Percentiles rank a stretch among this genome's conserved stretches.
phyloP scores from a whole-genome alignment of 2,113 vertebrate species.

The Scatophagus argus region DNA sequence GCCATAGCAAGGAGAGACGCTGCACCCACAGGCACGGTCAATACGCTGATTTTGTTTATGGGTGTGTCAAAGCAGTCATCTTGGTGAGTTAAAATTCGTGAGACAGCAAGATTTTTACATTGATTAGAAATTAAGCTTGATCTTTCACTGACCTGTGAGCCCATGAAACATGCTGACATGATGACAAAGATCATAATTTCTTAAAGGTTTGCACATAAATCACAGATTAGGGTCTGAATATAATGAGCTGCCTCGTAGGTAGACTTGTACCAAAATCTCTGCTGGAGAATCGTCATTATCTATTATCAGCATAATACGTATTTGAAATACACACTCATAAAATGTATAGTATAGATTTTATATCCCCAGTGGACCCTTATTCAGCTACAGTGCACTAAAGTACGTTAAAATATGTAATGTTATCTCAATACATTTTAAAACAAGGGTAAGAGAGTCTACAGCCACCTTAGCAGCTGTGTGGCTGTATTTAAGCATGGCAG shows the following conservation, averaged over 20 bases:
- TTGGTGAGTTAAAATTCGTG: constrained; percentile 1
- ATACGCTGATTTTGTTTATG: constrained; percentile 27
- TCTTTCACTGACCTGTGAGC: background rate
- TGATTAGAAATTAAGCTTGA: constrained; percentile 9
- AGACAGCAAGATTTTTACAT: constrained; percentile 17
- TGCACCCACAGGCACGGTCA: background rate
- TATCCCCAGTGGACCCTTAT: background rate
- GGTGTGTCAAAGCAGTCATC: constrained; percentile 4
- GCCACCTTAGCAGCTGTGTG: background rate
- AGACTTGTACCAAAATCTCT: background rate
- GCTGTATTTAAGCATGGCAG: background rate
- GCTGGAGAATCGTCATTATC: background rate
- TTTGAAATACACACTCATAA: background rate
- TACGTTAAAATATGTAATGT: background rate
- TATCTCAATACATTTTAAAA: background rate
- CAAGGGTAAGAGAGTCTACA: background rate
- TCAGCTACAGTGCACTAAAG: background rate
- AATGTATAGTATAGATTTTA: background rate
- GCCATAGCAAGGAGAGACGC: constrained; percentile 48
- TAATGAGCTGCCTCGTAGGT: background rate
- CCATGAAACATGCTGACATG: background rate
- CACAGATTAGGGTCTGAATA: background rate
- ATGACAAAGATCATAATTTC: background rate
- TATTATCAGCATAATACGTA: background rate
- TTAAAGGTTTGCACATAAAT: background rate